A percentile compares a stretch with the other conserved stretches of the same genome.
Evolutionary conservation across 2,113 vertebrate species (phyloP).

Genomic region (Amphiprion ocellaris): DNA sequence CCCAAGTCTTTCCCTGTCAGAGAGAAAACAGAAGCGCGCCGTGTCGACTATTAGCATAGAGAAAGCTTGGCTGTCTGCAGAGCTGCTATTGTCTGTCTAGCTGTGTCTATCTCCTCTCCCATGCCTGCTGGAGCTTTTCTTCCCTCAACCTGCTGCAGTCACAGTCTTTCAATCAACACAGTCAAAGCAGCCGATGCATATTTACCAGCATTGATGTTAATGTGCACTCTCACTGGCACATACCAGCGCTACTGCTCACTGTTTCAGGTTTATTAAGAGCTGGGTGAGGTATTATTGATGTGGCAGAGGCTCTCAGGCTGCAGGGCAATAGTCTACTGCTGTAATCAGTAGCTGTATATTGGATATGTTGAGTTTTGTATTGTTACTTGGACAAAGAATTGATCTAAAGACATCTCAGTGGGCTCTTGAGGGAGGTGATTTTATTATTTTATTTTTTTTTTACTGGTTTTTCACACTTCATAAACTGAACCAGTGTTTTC

Average conservation of each 20-base stretch:
- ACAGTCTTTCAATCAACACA: conserved; percentile 52
- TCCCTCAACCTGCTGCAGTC: conserved; percentile 36
- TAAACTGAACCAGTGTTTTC: no score
- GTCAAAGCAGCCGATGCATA: conserved; percentile 50
- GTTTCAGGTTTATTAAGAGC: conserved; percentile 58
- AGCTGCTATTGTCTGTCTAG: conserved; percentile 61
- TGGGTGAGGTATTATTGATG: conserved; percentile 69
- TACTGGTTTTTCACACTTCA: no score
- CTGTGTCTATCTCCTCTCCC: conserved; percentile 35
- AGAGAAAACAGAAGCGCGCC: conserved; percentile 12
- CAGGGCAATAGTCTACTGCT: conserved; percentile 13
- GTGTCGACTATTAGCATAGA: conserved; percentile 53
- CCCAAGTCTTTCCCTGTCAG: conserved; percentile 25
- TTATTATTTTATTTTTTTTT: no score
- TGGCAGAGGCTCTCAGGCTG: conserved; percentile 54
- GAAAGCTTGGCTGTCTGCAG: conserved; percentile 57
- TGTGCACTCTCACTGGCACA: conserved; percentile 25
- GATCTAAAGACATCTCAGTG: no score
- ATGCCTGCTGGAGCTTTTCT: conserved; percentile 45
- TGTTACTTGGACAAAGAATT: no score
- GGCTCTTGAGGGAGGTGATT: no score
- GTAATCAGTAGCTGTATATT: conserved; percentile 2
- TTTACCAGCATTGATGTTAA: conserved; percentile 52
- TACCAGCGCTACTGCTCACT: background rate
- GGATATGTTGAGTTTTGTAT: no score